Evolutionary conservation across 2,113 vertebrate species (phyloP), one percentile per base, ranked within the genome.

Genomic region (Okapia johnstoni): DNA sequence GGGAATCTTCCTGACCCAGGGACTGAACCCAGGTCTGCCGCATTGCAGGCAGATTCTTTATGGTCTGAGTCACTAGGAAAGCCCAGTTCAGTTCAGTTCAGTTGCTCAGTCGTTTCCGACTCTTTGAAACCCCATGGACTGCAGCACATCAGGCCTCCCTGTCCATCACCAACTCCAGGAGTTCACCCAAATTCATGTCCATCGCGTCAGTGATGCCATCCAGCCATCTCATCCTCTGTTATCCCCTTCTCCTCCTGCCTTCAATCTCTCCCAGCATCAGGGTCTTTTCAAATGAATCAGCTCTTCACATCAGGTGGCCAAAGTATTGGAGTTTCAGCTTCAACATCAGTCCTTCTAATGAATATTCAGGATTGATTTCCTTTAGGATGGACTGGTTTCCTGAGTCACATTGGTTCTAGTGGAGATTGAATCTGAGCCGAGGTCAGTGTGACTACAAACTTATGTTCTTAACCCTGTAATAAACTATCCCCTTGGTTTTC

Each of bases 381-480:
- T 70, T 70, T 70, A 70, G n/a, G 63, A 70, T 70, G 9, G n/a
- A 70, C 63, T 36, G n/a, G n/a, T 21, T 6, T 30, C 50, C 40
- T 15, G 3, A 1, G 4, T 21, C 33, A 28, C 1, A 5, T 1
- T 21, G 88, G 40, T 43, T 2, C 8, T 28, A 19, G 23, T 2
- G 28, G 23, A 60, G 48, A 19, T 6, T 30, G 73, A 36, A n/a
- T 48, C 23, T 4, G 23, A 73, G 57, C 17, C 15, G 6, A 21
- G 26, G 11, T 89, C 36, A 14, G 13, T 0, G 36, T 19, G n/a
- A 7, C 36, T 30, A 10, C 80, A 81, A 48, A 79, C 54, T 14
- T 11, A 25, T 84, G 46, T 28, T 43, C 76, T 40, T 79, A 46
- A 79, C 54, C 26, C 52, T 79, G 10, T 16, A n/a, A 33, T 55